Base-by-base conservation (phyloP, 2,113 vertebrate species). In the Mugil cephalus region DNA sequence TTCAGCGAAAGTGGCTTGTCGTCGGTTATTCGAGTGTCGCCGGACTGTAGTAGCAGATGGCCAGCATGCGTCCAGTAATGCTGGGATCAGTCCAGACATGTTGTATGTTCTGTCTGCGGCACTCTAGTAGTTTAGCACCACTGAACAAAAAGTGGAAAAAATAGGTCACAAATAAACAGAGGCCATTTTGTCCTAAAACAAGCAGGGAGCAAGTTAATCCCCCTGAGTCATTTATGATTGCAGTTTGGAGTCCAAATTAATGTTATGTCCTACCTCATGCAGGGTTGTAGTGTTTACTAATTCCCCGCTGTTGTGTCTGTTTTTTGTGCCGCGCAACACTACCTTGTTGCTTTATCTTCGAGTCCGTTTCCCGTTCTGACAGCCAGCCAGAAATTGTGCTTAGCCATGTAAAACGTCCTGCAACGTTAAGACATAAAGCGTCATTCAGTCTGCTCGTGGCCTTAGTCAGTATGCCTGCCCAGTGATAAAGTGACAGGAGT, bases 331-430 rank as follows among this genome's bases (percentile, higher is more conserved):
- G 51, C 34, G 51, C 55, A 21, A 34, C 9, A 13, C 46, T 56
- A 56, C 48, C 43, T 67, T 43, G 54, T 82, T 80, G 65, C 46
- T 69, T 77, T 69, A 63, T 79, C 54, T 34, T 52, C 46, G 66
- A 74, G 65, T 67, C 11, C 30, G 10, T 70, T 47, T 18, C 51
- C 18, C 15, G 43, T 68, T 70, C 64, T 83, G 88, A 87, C 84
- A 88, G 60, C 60, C 30, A 8, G 54, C 34, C 61, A 69, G 46
- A 69, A 72, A 81, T 79, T 83, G 51, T 88, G 89, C 88, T 83
- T 79, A 72, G 58, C 83, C 79, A 78, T 83, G 82, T 79, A 61
- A 84, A 84, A 84, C 78, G 80, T 87, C 84, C 19, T 36, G 63
- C 77, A 53, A 64, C 39, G 74, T 87, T 67, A 75, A 77, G 55